Conservation (phyloP, 2,797 vertebrate genomes). For the Nothura maculosa region DNA sequence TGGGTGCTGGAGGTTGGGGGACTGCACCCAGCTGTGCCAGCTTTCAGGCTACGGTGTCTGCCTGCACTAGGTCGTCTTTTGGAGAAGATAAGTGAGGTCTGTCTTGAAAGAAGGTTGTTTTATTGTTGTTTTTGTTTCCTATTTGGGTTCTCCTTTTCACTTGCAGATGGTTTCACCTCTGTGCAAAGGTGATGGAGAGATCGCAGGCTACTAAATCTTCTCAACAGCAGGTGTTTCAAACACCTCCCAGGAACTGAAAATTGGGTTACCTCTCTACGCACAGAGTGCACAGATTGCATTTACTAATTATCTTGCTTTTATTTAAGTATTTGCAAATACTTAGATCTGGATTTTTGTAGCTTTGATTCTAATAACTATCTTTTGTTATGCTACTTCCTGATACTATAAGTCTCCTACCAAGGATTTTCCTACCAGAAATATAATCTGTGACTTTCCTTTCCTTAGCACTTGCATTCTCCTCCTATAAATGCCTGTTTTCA, state of each 20-base stretch:
- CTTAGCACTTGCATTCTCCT: not conserved
- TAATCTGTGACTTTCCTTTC: not conserved
- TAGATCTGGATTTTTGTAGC: not conserved
- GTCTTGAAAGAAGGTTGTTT: not conserved
- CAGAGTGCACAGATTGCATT: not conserved
- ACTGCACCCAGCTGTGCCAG: rapidly evolving
- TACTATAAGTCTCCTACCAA: not conserved
- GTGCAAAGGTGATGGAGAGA: not conserved
- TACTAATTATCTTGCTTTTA: not conserved
- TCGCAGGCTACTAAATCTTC: not conserved
- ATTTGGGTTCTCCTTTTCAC: not conserved
- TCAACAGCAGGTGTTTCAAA: not conserved
- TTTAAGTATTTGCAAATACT: not conserved
- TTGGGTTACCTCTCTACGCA: rapidly evolving
- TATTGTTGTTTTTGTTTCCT: not conserved
- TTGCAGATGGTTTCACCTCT: not conserved
- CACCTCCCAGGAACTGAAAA: not conserved
- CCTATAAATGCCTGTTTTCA: not conserved
- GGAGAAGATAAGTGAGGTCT: not conserved
- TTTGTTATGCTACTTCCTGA: not conserved
- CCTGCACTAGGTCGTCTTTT: not conserved
- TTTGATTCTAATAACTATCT: not conserved
- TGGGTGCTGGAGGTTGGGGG: not conserved
- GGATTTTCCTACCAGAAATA: not conserved
- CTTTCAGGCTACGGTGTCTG: not conserved